Percentiles rank a stretch among this genome's conserved stretches.
phyloP scores from a whole-genome alignment of 2,888 invertebrate species.

The Agriopis marginaria region DNA sequence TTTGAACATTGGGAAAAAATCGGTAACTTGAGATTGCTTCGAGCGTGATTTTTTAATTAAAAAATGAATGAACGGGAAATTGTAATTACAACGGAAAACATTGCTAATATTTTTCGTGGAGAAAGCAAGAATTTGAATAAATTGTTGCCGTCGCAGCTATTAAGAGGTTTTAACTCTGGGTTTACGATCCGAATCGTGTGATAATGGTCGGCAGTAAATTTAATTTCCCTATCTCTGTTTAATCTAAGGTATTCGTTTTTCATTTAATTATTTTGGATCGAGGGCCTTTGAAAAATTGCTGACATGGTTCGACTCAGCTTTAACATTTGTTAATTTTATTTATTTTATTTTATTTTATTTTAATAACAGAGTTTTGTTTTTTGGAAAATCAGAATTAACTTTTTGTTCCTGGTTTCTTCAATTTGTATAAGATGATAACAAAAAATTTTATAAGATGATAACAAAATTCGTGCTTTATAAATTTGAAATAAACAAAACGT shows the following conservation, averaged over 20 bases:
- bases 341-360: too few species aligned
- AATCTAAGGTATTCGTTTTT: slow-evolving; percentile 59
- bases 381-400: neutral
- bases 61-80: slow-evolving; percentile 38
- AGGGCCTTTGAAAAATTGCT: slow-evolving; percentile 16
- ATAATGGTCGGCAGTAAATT: slow-evolving; percentile 70
- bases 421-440: too few species aligned
- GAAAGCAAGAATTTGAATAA: slow-evolving; percentile 65
- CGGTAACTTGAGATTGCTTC: slow-evolving; percentile 16
- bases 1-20: slow-evolving; percentile 17
- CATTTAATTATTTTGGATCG: slow-evolving; percentile 51
- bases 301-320: slow-evolving; percentile 2
- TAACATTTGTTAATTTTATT: too few species aligned
- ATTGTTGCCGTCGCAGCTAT: slow-evolving; percentile 68
- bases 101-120: slow-evolving; percentile 56
- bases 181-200: slow-evolving; percentile 70
- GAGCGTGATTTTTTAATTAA: slow-evolving; percentile 34
- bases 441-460: too few species aligned
- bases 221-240: slow-evolving; percentile 63
- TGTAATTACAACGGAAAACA: slow-evolving; percentile 53
- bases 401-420: too few species aligned
- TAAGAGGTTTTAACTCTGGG: slow-evolving; percentile 67
- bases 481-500: too few species aligned
- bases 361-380: slow-evolving; percentile 21
- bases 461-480: too few species aligned